phyloP scores from a whole-genome alignment of 2,113 vertebrate genomes.

The Albula goreensis region DNA sequence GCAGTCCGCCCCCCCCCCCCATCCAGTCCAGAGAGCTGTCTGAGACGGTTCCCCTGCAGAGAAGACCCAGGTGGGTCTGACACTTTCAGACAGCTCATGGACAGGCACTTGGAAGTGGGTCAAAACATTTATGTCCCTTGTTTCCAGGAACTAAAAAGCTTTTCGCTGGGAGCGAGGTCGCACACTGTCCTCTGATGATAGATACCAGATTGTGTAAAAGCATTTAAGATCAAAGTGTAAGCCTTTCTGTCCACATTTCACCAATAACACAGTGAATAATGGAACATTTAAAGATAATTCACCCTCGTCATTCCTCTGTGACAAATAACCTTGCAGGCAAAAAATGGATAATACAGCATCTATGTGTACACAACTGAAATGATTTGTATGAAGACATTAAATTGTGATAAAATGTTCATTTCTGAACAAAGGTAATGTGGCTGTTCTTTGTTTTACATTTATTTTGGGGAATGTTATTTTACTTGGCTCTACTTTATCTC shows the following conservation, averaged over 20 bases:
- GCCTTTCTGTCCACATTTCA: slow-evolving; percentile 37
- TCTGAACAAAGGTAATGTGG: background rate
- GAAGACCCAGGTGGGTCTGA: background rate
- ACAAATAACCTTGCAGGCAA: slow-evolving; percentile 20
- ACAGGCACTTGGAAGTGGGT: background rate
- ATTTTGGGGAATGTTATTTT: background rate
- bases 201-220: slow-evolving; percentile 22
- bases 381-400: background rate
- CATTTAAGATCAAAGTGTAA: background rate
- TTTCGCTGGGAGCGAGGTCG: slow-evolving; percentile 37
- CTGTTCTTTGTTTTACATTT: background rate
- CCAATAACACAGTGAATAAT: background rate
- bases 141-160: slow-evolving; percentile 42
- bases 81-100: background rate
- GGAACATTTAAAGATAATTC: slow-evolving; percentile 35
- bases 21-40: background rate
- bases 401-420: background rate
- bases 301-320: slow-evolving; percentile 9
- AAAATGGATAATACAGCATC: background rate
- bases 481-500: background rate
- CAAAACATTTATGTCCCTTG: slow-evolving; percentile 37
- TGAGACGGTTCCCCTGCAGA: background rate
- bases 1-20: background rate
- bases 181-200: background rate
- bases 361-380: slow-evolving; percentile 19